Evolutionary conservation across 1,140 invertebrate species (phyloP).

Genomic region (Drosophila nannoptera): DNA sequence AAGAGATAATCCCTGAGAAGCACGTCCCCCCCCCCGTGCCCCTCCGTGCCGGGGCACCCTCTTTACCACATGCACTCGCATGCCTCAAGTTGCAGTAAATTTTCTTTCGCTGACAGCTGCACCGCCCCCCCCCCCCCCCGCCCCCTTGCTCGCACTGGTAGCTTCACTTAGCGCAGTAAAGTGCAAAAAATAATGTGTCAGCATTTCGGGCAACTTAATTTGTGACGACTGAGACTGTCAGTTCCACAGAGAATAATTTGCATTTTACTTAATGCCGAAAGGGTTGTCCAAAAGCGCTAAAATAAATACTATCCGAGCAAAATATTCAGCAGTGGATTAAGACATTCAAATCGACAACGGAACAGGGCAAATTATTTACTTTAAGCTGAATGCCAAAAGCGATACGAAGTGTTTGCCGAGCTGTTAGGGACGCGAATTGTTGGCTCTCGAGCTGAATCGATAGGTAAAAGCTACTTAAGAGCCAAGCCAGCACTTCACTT

Average conservation of each 20-base stretch:
- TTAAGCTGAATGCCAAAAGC: not conserved
- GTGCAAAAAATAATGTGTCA: conserved; percentile 62
- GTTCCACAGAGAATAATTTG: conserved; percentile 34
- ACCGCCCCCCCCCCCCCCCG: not conserved
- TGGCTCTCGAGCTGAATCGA: not conserved
- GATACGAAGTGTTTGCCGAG: not conserved
- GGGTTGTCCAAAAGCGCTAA: conserved; percentile 10
- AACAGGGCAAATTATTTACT: not conserved
- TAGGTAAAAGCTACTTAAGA: not conserved
- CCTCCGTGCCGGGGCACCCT: not conserved
- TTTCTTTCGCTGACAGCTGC: conserved; percentile 51
- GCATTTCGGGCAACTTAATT: conserved; percentile 54
- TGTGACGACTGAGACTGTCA: conserved; percentile 21
- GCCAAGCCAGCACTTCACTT: too few species aligned
- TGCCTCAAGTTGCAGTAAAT: conserved; percentile 31
- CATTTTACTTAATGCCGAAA: conserved; percentile 40
- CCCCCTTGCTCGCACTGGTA: not conserved
- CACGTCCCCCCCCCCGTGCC: not conserved
- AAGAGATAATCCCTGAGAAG: conserved; percentile 48
- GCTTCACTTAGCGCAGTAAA: conserved; percentile 41
- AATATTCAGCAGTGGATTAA: conserved; percentile 10
- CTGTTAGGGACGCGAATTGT: not conserved
- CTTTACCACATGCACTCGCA: not conserved
- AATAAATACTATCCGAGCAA: conserved; percentile 3
- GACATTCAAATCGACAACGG: conserved; percentile 1